Evolutionary conservation across 2,797 vertebrate species (phyloP).

Genomic region (Triplophysa yarkandensis): DNA sequence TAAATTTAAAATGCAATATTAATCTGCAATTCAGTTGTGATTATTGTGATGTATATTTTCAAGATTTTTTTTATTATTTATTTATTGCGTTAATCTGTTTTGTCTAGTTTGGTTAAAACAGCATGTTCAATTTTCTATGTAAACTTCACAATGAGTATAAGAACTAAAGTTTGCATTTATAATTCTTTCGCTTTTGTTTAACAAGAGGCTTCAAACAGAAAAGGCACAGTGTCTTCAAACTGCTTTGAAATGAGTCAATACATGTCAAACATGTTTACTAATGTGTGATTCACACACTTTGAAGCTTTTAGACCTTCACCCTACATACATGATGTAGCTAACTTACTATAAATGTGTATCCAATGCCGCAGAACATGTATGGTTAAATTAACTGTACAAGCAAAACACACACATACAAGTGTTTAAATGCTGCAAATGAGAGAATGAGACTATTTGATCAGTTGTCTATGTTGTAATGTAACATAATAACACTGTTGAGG

Average conservation of each 20-base stretch:
- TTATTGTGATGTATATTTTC: background rate
- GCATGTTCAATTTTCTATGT: no score
- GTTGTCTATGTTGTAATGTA: background rate
- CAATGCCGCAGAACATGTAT: background rate
- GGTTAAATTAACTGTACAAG: background rate
- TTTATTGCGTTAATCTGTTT: background rate
- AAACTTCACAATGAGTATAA: no score
- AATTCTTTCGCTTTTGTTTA: no score
- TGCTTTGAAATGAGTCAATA: no score
- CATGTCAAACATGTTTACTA: no score
- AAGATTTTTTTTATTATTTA: background rate
- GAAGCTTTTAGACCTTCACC: background rate
- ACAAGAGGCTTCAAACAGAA: no score
- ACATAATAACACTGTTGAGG: no score
- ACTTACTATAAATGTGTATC: background rate
- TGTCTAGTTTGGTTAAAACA: no score
- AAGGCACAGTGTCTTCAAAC: no score
- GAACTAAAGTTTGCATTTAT: no score
- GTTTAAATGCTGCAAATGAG: slow-evolving; percentile 4
- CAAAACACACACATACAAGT: background rate
- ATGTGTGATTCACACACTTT: background rate
- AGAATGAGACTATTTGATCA: slow-evolving; percentile 1
- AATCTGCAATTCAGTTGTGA: background rate
- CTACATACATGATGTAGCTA: background rate
- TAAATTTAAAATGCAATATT: no score